phyloP scores from a whole-genome alignment of 2,888 invertebrate species.

The Cryptops parisi region DNA sequence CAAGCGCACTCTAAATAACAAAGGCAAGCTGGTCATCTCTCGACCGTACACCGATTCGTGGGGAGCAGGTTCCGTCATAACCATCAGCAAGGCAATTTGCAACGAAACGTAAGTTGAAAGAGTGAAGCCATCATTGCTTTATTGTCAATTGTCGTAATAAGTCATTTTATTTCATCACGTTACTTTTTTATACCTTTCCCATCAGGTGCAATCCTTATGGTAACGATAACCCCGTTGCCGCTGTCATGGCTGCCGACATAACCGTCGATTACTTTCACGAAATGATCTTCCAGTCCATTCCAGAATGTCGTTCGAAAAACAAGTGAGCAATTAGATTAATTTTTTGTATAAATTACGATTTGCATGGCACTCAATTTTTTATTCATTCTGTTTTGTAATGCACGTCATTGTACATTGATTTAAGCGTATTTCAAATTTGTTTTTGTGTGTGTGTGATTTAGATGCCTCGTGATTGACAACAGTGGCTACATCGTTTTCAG shows the following conservation, averaged over 20 bases:
- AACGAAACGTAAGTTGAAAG: neutral
- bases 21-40: neutral
- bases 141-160: no score
- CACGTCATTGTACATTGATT: no score
- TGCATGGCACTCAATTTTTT: no score
- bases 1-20: constrained; percentile 2
- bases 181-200: no score
- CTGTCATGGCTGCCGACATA: constrained; percentile 3
- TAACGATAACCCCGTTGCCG: neutral
- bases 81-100: neutral
- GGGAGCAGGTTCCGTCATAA: constrained; percentile 2
- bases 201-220: constrained; percentile 1
- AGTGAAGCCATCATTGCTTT: no score
- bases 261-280: neutral
- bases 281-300: neutral
- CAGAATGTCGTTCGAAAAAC: constrained; percentile 1
- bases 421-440: neutral
- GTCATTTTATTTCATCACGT: no score
- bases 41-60: constrained; percentile 2
- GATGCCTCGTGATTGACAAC: constrained; percentile 5
- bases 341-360: no score
- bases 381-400: no score
- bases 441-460: neutral
- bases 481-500: constrained; percentile 1
- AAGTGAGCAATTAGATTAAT: no score